Evolutionary conservation across 2,797 vertebrate species (phyloP), one percentile per base, ranked within the genome.

Genomic region (Steatocranus sp.): DNA sequence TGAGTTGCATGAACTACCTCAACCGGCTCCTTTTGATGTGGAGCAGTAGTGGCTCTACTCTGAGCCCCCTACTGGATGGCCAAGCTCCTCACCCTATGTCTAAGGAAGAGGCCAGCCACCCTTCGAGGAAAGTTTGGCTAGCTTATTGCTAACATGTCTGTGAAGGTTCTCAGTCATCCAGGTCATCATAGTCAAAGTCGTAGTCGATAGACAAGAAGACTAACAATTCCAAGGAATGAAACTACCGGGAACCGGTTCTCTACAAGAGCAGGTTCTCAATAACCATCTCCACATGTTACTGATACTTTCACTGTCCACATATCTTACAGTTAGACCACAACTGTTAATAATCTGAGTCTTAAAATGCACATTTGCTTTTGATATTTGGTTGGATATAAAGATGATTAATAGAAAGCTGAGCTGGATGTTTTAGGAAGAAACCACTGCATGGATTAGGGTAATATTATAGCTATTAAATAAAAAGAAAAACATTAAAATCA

Each of bases 221-320:
- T 11, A 50, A 50, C 3, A 50, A 11, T 20, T 50, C 49, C 49
- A 50, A 50, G 49, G n/a, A 50, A 11, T 50, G 20, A 11, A 50
- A 20, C 0, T 50, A 50, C 49, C 0, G 3, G 49, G 3, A 50
- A 50, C n/a, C 2, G 0, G 5, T 50, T 20, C n/a, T 50, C 49
- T 50, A 20, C 3, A 6, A 50, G 49, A 50, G 10, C n/a, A 50
- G 10, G 1, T 50, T 20, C n/a, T 50, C 49, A 50, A 6, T 50
- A 50, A 11, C n/a, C 49, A 11, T 11, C 49, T 49, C 5, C 0
- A 50, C 49, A 50, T 50, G 11, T 50, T 50, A 50, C 49, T 4
- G 6, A 23, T 23, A 12, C 11, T 20, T 23, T 51, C 49, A 51
- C 49, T 51, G 1, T 51, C 1, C 0, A 51, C 49, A 51, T 51